These are phyloP conservation scores for Meteorus colon DNA, from an alignment of 2,888 invertebrate genomes.

Conservation along the genomic window DNA sequence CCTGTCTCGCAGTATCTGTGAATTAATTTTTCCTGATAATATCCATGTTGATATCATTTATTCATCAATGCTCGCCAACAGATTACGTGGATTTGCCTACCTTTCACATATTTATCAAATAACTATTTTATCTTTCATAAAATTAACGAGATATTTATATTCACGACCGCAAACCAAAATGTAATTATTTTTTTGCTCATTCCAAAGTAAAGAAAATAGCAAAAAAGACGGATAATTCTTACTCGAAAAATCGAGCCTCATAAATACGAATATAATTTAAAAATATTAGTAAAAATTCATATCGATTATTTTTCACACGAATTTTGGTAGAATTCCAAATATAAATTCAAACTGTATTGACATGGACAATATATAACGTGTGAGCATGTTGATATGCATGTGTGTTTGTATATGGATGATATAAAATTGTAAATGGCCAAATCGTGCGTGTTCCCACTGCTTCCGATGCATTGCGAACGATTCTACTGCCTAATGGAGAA, in stretches of 20 bases:
- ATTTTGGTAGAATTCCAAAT: not conserved
- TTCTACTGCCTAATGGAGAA: constrained; percentile 59
- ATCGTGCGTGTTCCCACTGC: constrained; percentile 39
- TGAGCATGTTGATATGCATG: not conserved
- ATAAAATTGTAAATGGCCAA: constrained; percentile 23
- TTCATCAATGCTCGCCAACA: too few species aligned
- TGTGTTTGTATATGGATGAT: not conserved
- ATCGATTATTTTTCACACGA: not conserved
- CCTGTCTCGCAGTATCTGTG: too few species aligned
- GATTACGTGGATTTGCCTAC: not conserved
- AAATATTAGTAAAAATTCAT: too few species aligned
- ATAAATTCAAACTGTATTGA: not conserved
- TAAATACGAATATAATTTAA: too few species aligned
- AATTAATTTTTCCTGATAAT: too few species aligned
- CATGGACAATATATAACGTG: not conserved
- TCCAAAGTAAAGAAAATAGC: too few species aligned
- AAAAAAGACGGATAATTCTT: not conserved
- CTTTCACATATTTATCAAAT: not conserved
- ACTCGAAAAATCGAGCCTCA: not conserved
- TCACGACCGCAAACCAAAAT: too few species aligned
- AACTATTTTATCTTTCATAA: not conserved
- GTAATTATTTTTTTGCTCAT: too few species aligned
- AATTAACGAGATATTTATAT: too few species aligned
- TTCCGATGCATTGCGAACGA: constrained; percentile 38
- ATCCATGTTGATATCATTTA: too few species aligned